These are phyloP conservation scores for Cepphus grylle DNA, from an alignment of 2,113 vertebrate genomes.

Conservation along the genomic window DNA sequence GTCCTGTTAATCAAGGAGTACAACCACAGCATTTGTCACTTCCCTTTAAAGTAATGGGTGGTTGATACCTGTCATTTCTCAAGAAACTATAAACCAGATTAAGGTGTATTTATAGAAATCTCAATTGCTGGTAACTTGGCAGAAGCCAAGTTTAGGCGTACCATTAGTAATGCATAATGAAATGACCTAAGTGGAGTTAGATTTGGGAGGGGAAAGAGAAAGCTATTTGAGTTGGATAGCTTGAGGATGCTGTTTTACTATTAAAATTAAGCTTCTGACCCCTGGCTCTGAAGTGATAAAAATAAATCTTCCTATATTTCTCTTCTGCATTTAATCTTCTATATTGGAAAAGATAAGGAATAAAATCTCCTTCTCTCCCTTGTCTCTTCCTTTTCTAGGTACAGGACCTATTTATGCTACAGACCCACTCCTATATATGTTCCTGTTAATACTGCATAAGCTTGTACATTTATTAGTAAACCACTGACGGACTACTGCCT, in stretches of 20 bases:
- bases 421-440: conserved; percentile 79
- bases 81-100: conserved; percentile 55
- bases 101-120: conserved; percentile 58
- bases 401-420: conserved; percentile 75
- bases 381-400: conserved; percentile 72
- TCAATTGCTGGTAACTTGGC: conserved; percentile 44
- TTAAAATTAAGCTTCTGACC: conserved; percentile 62
- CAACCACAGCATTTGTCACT: conserved; percentile 46
- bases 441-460: conserved; percentile 84
- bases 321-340: conserved; percentile 41
- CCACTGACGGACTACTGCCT: conserved; percentile 75
- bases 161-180: conserved; percentile 50
- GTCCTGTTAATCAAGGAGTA: conserved; percentile 60
- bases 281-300: conserved; percentile 53
- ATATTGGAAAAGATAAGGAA: conserved; percentile 28
- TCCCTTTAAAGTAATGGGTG: conserved; percentile 54
- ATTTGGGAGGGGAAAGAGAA: neutral
- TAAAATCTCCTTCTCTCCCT: conserved; percentile 16
- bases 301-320: conserved; percentile 46
- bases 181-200: conserved; percentile 27
- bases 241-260: conserved; percentile 52
- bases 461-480: conserved; percentile 81
- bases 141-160: conserved; percentile 20
- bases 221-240: conserved; percentile 22
- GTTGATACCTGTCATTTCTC: conserved; percentile 68